phyloP scores from a whole-genome alignment of 2,113 vertebrate genomes.

The Helogale parvula region DNA sequence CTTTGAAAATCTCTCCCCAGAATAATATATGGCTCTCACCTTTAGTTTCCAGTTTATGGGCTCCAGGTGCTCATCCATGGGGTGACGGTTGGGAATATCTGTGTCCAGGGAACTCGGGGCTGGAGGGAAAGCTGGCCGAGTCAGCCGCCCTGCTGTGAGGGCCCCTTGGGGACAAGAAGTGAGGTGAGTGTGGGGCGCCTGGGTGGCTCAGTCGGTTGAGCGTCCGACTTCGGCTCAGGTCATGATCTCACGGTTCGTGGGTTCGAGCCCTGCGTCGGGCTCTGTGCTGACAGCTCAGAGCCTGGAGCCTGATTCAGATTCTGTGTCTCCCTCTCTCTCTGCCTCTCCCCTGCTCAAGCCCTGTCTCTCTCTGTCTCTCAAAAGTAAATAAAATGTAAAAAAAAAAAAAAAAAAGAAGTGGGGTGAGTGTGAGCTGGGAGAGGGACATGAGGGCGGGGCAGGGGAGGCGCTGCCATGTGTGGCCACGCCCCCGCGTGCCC shows the following conservation, averaged over 20 bases:
- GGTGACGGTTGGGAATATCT: background rate
- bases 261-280: too few species aligned
- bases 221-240: too few species aligned
- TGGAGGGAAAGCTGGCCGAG: background rate
- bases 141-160: background rate
- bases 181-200: background rate
- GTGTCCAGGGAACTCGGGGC: background rate
- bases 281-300: too few species aligned
- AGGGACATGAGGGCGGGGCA: background rate
- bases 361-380: too few species aligned
- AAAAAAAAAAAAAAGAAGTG: background rate
- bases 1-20: background rate
- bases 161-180: accelerated
- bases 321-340: too few species aligned
- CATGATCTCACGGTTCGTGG: too few species aligned
- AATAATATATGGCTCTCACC: background rate
- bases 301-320: too few species aligned
- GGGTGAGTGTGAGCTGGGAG: background rate
- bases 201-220: too few species aligned
- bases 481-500: background rate
- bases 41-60: background rate
- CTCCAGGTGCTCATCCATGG: background rate
- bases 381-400: too few species aligned
- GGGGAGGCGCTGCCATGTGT: background rate
- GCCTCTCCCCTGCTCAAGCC: too few species aligned